phyloP scores from a whole-genome alignment of 1,140 invertebrate species.

The Aporrectodea caliginosa region DNA sequence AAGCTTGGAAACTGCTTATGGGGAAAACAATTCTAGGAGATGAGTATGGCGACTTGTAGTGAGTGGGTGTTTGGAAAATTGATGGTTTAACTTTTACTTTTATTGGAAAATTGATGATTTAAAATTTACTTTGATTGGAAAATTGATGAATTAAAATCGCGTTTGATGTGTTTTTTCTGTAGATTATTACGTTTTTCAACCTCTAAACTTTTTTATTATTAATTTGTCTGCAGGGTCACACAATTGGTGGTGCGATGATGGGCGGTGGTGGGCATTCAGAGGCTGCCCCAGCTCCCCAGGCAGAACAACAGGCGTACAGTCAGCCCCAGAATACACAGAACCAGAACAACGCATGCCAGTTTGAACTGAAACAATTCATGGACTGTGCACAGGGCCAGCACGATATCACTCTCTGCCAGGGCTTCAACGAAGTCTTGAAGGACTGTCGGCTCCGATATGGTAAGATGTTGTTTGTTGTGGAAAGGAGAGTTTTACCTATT shows the following conservation, averaged over 20 bases:
- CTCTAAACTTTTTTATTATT: background rate
- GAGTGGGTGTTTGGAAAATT: no score
- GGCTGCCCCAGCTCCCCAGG: conserved; percentile 31
- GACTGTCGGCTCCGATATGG: conserved; percentile 43
- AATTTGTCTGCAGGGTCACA: conserved; percentile 46
- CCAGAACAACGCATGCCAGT: conserved; percentile 46
- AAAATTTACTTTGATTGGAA: no score
- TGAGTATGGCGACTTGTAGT: no score
- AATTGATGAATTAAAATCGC: no score
- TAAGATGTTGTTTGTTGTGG: background rate
- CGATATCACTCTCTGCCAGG: conserved; percentile 51
- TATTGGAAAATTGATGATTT: no score
- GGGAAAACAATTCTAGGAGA: no score
- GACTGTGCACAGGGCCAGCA: conserved; percentile 52
- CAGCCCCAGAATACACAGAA: conserved; percentile 38
- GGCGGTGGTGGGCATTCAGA: conserved; percentile 40
- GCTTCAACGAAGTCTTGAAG: conserved; percentile 53
- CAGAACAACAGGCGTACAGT: conserved; percentile 27
- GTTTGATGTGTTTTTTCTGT: no score
- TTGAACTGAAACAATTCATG: conserved; percentile 55
- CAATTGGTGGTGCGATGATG: conserved; percentile 48
- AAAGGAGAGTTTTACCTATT: no score
- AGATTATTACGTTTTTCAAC: no score
- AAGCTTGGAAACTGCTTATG: no score
- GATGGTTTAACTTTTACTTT: no score